Evolutionary conservation across 2,888 invertebrate genomes (phyloP).

Genomic region (Lochmaea crataegi): DNA sequence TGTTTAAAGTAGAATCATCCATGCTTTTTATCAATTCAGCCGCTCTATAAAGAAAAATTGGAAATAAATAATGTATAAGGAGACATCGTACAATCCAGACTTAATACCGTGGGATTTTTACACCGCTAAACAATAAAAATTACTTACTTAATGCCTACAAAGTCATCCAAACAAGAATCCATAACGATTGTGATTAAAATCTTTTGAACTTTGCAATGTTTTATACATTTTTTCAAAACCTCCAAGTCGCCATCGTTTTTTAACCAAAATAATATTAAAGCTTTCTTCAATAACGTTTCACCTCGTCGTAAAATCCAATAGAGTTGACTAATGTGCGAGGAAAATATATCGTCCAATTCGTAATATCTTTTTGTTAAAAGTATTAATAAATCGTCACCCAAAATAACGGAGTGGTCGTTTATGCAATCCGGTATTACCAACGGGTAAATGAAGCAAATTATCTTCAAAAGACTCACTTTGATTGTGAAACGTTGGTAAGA

Average conservation of each 20-base stretch:
- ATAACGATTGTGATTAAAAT: slow-evolving; percentile 38
- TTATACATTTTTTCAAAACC: slow-evolving; percentile 31
- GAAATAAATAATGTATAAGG: background rate
- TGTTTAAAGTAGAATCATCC: slow-evolving; percentile 28
- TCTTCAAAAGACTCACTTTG: slow-evolving; percentile 18
- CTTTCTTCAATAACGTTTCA: slow-evolving; percentile 17
- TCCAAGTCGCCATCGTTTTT: slow-evolving; percentile 26
- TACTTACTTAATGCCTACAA: slow-evolving; percentile 37
- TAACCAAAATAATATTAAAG: slow-evolving; percentile 34
- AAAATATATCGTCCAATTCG: slow-evolving; percentile 23
- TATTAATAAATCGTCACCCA: slow-evolving; percentile 39
- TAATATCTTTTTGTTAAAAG: slow-evolving; percentile 25
- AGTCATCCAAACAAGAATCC: slow-evolving; percentile 27
- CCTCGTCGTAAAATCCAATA: slow-evolving; percentile 40
- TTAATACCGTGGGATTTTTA: background rate
- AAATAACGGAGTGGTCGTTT: slow-evolving; percentile 19
- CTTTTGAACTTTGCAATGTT: slow-evolving; percentile 25
- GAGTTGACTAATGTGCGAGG: slow-evolving; percentile 34
- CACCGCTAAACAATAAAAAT: background rate
- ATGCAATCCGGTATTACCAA: slow-evolving; percentile 20
- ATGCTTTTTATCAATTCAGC: slow-evolving; percentile 36
- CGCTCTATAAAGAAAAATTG: slow-evolving; percentile 33
- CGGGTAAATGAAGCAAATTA: slow-evolving; percentile 38
- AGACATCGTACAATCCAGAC: background rate
- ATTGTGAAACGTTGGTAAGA: slow-evolving; percentile 35